Conservation (phyloP, 2,888 invertebrate species). For the Steinernema scapterisci region DNA sequence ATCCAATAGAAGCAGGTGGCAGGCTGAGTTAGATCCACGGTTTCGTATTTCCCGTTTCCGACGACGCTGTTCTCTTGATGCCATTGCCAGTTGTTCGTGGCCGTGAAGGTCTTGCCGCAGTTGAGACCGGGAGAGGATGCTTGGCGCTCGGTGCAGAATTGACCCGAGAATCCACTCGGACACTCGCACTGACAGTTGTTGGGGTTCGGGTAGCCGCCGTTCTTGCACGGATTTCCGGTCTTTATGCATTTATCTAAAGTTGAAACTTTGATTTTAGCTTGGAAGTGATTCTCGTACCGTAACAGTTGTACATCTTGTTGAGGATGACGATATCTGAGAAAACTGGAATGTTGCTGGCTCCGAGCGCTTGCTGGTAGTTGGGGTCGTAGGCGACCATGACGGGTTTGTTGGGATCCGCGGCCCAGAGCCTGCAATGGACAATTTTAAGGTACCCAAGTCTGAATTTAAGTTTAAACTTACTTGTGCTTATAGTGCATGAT, state of each 20-base stretch:
- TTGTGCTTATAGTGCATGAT: neutral
- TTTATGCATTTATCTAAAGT: conserved; percentile 39
- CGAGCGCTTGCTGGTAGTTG: conserved; percentile 42
- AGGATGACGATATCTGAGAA: conserved; percentile 47
- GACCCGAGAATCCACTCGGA: neutral
- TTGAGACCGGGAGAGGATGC: neutral
- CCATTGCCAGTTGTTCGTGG: neutral
- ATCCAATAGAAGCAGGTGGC: neutral
- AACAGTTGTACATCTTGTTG: conserved; percentile 45
- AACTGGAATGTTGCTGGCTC: conserved; percentile 44
- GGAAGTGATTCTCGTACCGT: too few species aligned
- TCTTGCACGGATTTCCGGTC: conserved; percentile 39
- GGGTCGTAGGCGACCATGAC: conserved; percentile 42
- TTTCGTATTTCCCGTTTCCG: neutral
- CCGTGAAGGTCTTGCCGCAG: neutral
- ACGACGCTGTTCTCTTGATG: neutral
- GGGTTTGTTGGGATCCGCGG: conserved; percentile 38
- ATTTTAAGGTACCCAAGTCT: too few species aligned
- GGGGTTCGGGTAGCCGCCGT: conserved; percentile 41
- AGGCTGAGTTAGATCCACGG: neutral
- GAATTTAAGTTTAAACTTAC: neutral
- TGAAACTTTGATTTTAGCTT: neutral
- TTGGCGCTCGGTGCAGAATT: neutral
- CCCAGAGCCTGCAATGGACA: conserved; percentile 41
- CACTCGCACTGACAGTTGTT: neutral